Evolutionary conservation across 2,888 invertebrate species (phyloP).

Genomic region (Mystacides longicornis): DNA sequence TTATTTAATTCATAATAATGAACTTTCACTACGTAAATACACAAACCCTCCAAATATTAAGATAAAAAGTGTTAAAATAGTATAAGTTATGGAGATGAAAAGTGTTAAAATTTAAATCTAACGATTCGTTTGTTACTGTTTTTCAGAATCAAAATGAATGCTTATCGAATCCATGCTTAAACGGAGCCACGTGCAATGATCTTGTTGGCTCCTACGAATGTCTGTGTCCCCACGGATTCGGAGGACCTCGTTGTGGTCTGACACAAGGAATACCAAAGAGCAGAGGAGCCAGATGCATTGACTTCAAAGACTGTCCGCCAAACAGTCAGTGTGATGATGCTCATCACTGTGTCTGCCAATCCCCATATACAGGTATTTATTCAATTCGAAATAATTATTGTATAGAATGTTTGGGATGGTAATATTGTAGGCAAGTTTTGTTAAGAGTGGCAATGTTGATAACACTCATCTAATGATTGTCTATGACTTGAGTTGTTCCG

Average conservation of each 20-base stretch:
- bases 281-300: constrained; percentile 34
- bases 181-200: constrained; percentile 55
- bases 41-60: no score
- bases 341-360: constrained; percentile 55
- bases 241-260: constrained; percentile 38
- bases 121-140: constrained; percentile 47
- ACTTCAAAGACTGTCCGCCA: constrained; percentile 48
- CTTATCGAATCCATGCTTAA: constrained; percentile 51
- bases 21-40: no score
- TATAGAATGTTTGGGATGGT: no score
- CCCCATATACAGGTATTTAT: constrained; percentile 53
- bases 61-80: no score
- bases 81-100: no score
- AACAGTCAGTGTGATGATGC: constrained; percentile 58
- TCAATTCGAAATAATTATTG: no score
- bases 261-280: not conserved
- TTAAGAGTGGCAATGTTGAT: no score
- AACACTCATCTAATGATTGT: no score
- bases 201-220: constrained; percentile 53
- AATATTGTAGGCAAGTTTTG: no score
- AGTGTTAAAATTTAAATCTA: no score
- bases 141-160: constrained; percentile 51
- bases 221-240: constrained; percentile 58
- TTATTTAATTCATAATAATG: no score
- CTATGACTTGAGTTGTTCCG: no score